These are phyloP conservation scores for Eulemur albifrons DNA, from an alignment of 2,797 vertebrate genomes.

Conservation along the genomic window DNA sequence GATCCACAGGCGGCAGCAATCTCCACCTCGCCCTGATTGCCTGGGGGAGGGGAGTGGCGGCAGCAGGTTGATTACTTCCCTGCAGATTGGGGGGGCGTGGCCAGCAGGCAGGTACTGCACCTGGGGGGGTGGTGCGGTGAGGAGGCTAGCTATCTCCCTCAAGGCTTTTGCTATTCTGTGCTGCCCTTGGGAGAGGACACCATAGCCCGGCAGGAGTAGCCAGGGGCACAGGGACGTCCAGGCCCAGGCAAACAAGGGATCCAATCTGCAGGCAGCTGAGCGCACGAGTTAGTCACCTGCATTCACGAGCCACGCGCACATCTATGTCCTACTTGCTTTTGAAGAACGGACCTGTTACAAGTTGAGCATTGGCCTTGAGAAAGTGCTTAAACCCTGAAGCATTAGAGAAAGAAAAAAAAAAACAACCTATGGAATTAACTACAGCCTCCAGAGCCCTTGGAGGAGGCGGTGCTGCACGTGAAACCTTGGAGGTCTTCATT, in stretches of 20 bases:
- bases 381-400: not conserved
- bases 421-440: not conserved
- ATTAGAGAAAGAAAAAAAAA: not conserved
- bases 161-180: not conserved
- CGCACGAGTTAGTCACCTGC: too few relatives aligned
- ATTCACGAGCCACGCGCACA: accelerated
- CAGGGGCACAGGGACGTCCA: not conserved
- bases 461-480: not conserved
- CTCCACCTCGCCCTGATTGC: not conserved
- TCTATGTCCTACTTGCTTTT: not conserved
- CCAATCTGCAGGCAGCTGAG: not conserved
- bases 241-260: not conserved
- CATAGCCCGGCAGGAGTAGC: not conserved
- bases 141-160: not conserved
- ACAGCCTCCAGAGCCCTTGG: not conserved
- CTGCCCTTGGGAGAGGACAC: not conserved
- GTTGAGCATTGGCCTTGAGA: not conserved
- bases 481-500: not conserved
- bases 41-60: not conserved
- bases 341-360: not conserved
- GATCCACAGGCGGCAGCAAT: not conserved
- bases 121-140: not conserved
- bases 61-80: not conserved
- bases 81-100: not conserved
- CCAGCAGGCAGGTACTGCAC: not conserved